Conservation (phyloP, 2,888 invertebrate species). For the Apocheima hispidaria region DNA sequence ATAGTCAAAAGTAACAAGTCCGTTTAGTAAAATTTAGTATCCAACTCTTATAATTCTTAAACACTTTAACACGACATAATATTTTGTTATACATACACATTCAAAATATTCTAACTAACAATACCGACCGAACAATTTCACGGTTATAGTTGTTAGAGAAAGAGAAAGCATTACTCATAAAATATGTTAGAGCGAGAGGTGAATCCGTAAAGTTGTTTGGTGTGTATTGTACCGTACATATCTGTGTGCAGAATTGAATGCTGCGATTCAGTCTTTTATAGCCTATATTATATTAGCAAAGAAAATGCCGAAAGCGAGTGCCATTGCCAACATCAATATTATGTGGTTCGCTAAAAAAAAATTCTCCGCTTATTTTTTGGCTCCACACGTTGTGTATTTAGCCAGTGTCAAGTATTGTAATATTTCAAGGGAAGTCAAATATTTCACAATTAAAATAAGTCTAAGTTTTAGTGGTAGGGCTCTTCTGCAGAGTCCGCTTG, state of each 20-base stretch:
- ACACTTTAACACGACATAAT: conserved; percentile 23
- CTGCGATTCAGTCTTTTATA: conserved; percentile 33
- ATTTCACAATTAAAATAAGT: too few relatives aligned
- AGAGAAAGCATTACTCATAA: not conserved
- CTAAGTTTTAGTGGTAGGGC: too few relatives aligned
- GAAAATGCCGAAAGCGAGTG: not conserved
- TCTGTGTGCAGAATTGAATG: conserved; percentile 36
- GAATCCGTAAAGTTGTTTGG: not conserved
- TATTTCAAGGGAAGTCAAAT: too few relatives aligned
- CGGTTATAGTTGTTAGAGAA: not conserved
- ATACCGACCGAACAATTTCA: not conserved
- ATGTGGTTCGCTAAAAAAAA: not conserved
- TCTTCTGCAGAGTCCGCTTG: too few relatives aligned
- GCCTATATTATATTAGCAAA: not conserved
- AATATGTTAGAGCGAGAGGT: conserved; percentile 5
- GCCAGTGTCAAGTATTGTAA: too few relatives aligned
- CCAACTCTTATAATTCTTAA: conserved; percentile 22
- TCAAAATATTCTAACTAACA: conserved; percentile 16
- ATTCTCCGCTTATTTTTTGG: too few relatives aligned
- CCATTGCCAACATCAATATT: not conserved
- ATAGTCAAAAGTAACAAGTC: conserved; percentile 10
- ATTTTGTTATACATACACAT: conserved; percentile 22
- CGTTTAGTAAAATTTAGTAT: conserved; percentile 22
- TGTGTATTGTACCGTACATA: conserved; percentile 19
- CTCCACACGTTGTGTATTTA: too few relatives aligned